These are phyloP conservation scores for Petrocephalus sullivani DNA, from an alignment of 2,797 vertebrate genomes.

Conservation along the genomic window DNA sequence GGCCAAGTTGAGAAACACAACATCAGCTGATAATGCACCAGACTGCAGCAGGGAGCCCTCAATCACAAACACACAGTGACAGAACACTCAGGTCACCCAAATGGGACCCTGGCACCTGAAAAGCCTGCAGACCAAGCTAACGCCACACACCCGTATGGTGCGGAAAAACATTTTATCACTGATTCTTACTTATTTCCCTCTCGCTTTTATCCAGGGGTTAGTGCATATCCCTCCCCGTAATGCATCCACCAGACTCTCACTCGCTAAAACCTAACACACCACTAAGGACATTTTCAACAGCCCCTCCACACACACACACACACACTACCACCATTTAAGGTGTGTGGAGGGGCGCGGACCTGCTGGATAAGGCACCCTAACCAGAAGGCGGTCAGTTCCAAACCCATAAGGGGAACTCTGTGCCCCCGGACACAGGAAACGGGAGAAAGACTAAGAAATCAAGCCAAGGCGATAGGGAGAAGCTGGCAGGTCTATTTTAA, in stretches of 20 bases:
- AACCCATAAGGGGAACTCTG: not conserved
- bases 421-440: not conserved
- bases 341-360: not conserved
- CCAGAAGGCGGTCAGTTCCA: not conserved
- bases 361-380: not conserved
- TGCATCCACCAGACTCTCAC: not conserved
- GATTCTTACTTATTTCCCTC: not conserved
- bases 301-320: not conserved
- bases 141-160: not conserved
- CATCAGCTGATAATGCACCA: slow-evolving; percentile 1
- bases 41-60: not conserved
- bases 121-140: not conserved
- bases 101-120: not conserved
- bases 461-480: not conserved
- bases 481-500: slow-evolving; percentile 1
- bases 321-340: not conserved
- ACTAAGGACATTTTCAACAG: not conserved
- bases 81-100: not conserved
- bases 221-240: not conserved
- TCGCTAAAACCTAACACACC: not conserved
- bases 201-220: not conserved
- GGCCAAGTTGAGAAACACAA: not conserved
- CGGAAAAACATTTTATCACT: not conserved
- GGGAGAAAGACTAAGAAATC: not conserved
- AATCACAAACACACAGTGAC: not conserved